Conservation (phyloP, 1,140 invertebrate genomes). For the Neodiprion pinetum region DNA sequence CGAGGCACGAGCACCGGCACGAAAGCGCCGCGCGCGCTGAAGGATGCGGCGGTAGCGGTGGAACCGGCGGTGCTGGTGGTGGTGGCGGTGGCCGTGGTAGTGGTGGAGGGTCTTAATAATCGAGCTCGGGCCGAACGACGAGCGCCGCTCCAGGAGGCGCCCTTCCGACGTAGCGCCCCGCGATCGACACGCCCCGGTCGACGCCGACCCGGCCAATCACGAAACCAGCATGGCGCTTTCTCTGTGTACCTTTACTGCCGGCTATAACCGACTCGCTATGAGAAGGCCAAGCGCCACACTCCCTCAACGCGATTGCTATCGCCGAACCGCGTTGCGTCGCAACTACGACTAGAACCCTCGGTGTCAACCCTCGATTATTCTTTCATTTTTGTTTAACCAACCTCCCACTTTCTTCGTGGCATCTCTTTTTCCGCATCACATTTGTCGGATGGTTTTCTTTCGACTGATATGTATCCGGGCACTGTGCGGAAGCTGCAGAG, state of each 20-base stretch:
- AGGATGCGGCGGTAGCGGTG: background rate
- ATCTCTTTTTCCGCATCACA: conserved; percentile 25
- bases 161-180: conserved; percentile 5
- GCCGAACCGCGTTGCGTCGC: conserved; percentile 41
- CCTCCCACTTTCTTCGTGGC: background rate
- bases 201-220: conserved; percentile 42
- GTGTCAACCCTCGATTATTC: conserved; percentile 22
- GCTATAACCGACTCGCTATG: background rate
- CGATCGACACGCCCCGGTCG: conserved; percentile 30
- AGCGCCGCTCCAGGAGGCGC: conserved; percentile 3
- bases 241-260: conserved; percentile 1
- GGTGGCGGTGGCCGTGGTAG: conserved; percentile 7
- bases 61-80: background rate
- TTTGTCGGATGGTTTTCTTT: too few relatives aligned
- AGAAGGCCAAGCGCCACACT: background rate
- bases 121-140: background rate
- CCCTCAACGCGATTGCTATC: conserved; percentile 48
- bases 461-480: too few relatives aligned
- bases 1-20: background rate
- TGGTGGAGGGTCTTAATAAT: conserved; percentile 9
- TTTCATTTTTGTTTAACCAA: conserved; percentile 16
- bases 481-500: too few relatives aligned
- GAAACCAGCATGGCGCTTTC: conserved; percentile 51
- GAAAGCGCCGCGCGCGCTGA: background rate
- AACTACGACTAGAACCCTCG: conserved; percentile 37